Evolutionary conservation across 1,140 invertebrate species (phyloP).

Genomic region (Pogonus chalceus): DNA sequence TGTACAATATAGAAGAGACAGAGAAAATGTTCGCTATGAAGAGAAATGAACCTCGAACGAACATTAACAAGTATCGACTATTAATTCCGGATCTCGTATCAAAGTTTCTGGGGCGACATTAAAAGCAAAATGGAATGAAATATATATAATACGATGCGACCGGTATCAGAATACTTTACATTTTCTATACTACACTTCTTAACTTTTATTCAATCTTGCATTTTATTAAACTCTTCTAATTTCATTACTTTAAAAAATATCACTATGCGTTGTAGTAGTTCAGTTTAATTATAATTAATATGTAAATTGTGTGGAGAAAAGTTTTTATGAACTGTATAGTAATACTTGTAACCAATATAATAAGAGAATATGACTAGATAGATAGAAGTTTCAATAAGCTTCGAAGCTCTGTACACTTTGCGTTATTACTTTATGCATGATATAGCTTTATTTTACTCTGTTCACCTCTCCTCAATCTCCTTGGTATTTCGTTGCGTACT

Average conservation of each 20-base stretch:
- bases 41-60: no score
- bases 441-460: conserved; percentile 1
- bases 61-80: conserved; percentile 1
- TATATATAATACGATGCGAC: neutral
- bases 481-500: neutral
- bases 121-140: neutral
- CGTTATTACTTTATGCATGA: conserved; percentile 5
- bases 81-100: neutral
- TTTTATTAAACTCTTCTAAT: no score
- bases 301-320: no score
- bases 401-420: neutral
- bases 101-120: conserved; percentile 1
- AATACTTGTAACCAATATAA: no score
- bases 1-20: no score
- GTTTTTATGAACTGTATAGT: no score
- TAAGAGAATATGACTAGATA: neutral
- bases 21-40: no score
- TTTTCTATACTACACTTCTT: no score
- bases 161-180: neutral
- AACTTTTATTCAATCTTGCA: no score
- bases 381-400: conserved; percentile 2
- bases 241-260: no score
- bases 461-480: neutral
- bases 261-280: no score
- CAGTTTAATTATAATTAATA: no score